Evolutionary conservation across 1,140 invertebrate genomes (phyloP), one percentile per base, ranked within the genome.

Genomic region (Caenorhabditis remanei): DNA sequence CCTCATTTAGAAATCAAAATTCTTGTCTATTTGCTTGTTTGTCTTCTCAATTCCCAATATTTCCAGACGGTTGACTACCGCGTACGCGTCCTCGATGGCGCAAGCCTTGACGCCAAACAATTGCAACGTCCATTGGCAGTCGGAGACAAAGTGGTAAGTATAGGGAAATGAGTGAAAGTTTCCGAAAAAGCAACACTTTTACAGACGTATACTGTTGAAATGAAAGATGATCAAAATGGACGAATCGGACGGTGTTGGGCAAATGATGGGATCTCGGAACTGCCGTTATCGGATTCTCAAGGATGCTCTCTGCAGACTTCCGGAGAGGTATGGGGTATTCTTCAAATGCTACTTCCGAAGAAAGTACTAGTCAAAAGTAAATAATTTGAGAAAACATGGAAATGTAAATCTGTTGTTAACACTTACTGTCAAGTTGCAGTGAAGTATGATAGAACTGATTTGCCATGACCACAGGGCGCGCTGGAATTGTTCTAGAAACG

Each of bases 221-320:
- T 92, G 32, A 90, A 90, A 24, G 89, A 90, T 4, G 85, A 88
- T 16, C 86, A 87, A 16, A 90, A 90, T 19, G 89, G 92, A 2
- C 90, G 92, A 71, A 92, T 92, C n/a, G 91, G 92, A 14, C 83
- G 92, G 14, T 92, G 91, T 82, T 92, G 91, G 91, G 91, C 91
- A 21, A 90, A 85, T 32, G 91, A 92, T 61, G 83, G 88, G 2
- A 92, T 89, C 32, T 92, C 91, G 24, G 90, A 92, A 48, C 53
- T 92, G 21, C 90, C 92, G 61, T 65, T 92, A 40, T 87, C 85
- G 14, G 92, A 92, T 86, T 89, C 92, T 24, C 71, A 88, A 14
- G 91, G 91, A 55, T 92, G 91, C 87, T 90, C 90, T 14, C 40
- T 92, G 65, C 91, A 92, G 84, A 90, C 58, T 58, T 67, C 71